These are phyloP conservation scores for Neodiprion lecontei DNA, from an alignment of 1,140 invertebrate genomes.

Conservation along the genomic window DNA sequence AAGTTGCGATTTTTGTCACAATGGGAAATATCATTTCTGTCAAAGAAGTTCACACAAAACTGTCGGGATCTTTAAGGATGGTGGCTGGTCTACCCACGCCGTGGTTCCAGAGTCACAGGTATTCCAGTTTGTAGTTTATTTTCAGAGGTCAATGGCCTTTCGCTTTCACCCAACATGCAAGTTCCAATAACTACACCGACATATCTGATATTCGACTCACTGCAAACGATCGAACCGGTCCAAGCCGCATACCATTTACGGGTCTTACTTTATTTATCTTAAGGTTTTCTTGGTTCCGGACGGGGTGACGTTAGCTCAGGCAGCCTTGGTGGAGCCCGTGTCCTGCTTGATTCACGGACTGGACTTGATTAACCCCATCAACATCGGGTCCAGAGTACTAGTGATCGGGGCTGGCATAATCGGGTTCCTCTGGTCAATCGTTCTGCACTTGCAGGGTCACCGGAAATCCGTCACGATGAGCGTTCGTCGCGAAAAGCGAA, in stretches of 20 bases:
- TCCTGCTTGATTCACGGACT: constrained; percentile 50
- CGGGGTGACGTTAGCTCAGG: constrained; percentile 22
- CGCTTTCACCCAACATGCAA: too few species aligned
- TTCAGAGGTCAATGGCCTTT: too few species aligned
- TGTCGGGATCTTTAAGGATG: constrained; percentile 65
- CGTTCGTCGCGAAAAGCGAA: constrained; percentile 62
- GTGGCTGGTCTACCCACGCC: constrained; percentile 67
- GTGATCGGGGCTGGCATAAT: constrained; percentile 48
- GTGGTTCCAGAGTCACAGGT: constrained; percentile 62
- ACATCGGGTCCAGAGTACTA: constrained; percentile 42
- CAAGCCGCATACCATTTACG: too few species aligned
- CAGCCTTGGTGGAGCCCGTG: constrained; percentile 44
- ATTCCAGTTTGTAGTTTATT: background rate
- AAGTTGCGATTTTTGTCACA: constrained; percentile 62
- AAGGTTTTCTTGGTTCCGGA: background rate
- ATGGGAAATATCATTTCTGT: constrained; percentile 65
- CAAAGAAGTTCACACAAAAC: constrained; percentile 61
- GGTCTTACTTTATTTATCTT: background rate
- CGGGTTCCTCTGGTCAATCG: constrained; percentile 61
- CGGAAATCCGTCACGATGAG: constrained; percentile 64
- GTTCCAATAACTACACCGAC: too few species aligned
- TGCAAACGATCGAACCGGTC: too few species aligned
- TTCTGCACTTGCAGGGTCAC: constrained; percentile 67
- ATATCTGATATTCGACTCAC: too few species aligned
- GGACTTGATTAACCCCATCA: constrained; percentile 36